Base-by-base conservation (phyloP, 2,888 invertebrate genomes). In the Aspidapion aeneum region DNA sequence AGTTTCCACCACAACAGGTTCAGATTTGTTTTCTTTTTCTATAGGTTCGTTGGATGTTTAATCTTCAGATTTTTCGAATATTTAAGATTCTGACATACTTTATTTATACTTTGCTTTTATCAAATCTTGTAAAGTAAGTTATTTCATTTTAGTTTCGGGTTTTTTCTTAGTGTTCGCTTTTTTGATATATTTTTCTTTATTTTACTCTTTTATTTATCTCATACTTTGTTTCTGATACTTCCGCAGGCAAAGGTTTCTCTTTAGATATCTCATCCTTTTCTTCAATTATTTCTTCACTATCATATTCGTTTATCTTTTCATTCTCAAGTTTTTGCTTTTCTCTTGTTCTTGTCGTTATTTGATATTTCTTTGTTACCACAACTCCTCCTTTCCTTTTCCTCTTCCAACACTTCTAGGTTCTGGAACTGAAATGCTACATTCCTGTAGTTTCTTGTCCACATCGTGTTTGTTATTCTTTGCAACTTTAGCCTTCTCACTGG, bases 361-460 rank as follows among this genome's bases (percentile, higher is more conserved):
- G 2, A 74, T 76, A 19, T 78, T 70, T 60, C 79, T 72, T 68
- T 80, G 79, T 0, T 78, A 79, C 79, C 79, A 80, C 51, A 79
- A 68, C 66, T 79, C 78, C n/a, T 78, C 78, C 48, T 68, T 3
- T 7, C 3, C 35, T 7, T 3, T 12, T 7, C 5, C 5, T 12
- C 12, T 35, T 35, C 35, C 5, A 35, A 35, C 35, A 35, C 35
- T 35, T 35, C 35, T 35, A 35, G 35, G 35, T 12, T 35, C 35
- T 12, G 12, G 12, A 3, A 35, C 35, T 12, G 35, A 12, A 51
- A 57, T 57, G 58, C 19, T 57, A 61, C 48, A 55, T 65, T 62
- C 61, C 63, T 60, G 65, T 58, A 12, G 17, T 16, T 35, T 17
- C 55, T 62, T 60, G 19, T 58, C 61, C 49, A 56, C 56, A 22